Evolutionary conservation across 2,888 invertebrate species (phyloP).

Genomic region (Lottia gigantea): DNA sequence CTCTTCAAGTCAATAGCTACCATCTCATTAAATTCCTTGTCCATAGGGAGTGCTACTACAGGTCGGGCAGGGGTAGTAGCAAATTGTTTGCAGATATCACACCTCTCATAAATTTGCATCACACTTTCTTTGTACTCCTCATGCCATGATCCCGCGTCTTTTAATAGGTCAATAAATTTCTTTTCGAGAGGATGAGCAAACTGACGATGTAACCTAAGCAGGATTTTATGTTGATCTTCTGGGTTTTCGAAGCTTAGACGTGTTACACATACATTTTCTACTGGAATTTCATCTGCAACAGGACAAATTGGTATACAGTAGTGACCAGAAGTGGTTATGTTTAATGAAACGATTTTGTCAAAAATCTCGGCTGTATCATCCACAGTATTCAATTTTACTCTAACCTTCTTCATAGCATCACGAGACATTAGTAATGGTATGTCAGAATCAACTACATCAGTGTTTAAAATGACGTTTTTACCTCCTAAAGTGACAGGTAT

Average conservation of each 20-base stretch:
- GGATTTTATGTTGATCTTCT: not conserved
- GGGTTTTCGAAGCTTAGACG: not conserved
- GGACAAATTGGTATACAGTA: not conserved
- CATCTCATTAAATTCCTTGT: not conserved
- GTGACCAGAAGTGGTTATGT: not conserved
- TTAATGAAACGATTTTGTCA: not conserved
- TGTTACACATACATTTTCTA: not conserved
- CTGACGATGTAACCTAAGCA: not conserved
- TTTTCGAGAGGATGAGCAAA: not conserved
- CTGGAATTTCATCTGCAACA: not conserved
- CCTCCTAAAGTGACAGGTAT: no score
- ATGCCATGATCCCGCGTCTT: not conserved
- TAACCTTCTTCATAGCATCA: not conserved
- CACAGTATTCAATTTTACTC: not conserved
- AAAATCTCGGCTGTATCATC: not conserved
- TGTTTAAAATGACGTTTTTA: no score
- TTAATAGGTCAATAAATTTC: not conserved
- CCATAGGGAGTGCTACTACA: not conserved
- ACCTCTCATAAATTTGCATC: not conserved
- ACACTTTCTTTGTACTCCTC: not conserved
- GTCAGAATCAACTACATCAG: no score
- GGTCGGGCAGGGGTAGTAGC: not conserved
- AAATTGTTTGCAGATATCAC: not conserved
- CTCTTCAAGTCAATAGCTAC: not conserved
- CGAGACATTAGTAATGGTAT: no score